Conservation (phyloP, 2,888 invertebrate genomes). For the Erebia epiphron region DNA sequence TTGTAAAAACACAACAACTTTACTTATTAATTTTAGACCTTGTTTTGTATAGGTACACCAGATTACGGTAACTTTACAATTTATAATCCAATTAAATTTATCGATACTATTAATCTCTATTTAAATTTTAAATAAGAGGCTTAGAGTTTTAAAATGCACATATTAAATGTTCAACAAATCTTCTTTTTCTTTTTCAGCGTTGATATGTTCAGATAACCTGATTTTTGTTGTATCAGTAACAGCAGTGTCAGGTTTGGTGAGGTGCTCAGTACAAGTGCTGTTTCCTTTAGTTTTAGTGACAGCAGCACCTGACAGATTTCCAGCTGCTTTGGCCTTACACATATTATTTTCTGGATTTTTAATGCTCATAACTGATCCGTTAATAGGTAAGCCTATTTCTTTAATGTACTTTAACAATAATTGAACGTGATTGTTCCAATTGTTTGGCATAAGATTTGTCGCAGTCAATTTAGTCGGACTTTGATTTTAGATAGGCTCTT, state of each 20-base stretch:
- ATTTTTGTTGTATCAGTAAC: conserved; percentile 83
- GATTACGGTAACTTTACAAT: no score
- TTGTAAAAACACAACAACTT: no score
- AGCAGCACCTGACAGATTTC: conserved; percentile 86
- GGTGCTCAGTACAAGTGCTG: conserved; percentile 87
- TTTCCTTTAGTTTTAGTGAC: conserved; percentile 88
- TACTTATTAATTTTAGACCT: no score
- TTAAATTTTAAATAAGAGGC: background rate
- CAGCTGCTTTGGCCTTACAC: conserved; percentile 88
- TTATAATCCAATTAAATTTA: no score
- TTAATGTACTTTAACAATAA: background rate
- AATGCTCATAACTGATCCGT: conserved; percentile 86
- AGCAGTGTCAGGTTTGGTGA: conserved; percentile 85
- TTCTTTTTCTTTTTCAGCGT: conserved; percentile 52
- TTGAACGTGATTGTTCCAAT: background rate
- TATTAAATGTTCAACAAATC: background rate
- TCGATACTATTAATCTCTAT: no score
- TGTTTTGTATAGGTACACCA: no score
- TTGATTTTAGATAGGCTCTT: no score
- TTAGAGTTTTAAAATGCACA: no score
- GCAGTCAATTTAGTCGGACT: no score
- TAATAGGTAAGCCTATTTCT: conserved; percentile 81
- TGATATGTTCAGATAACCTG: conserved; percentile 65
- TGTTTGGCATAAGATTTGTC: background rate
- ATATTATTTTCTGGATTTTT: conserved; percentile 88